Percentiles rank a stretch among this genome's conserved stretches.
Conservation (phyloP, 2,797 vertebrate species). For the Characodon lateralis region DNA sequence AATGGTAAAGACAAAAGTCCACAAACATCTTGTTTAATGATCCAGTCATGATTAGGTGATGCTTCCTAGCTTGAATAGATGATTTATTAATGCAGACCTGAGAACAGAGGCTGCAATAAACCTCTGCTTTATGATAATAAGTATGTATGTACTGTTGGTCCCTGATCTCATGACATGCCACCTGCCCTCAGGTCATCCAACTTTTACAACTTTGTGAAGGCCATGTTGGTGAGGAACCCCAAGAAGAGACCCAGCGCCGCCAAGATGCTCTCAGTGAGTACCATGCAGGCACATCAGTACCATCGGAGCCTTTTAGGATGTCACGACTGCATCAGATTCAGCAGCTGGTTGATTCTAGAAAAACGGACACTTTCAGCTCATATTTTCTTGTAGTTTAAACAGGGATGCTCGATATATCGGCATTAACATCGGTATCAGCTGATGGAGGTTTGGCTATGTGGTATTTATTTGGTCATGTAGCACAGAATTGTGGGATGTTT, state of each 20-base stretch:
- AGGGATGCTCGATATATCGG: too few relatives aligned
- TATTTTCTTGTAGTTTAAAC: too few relatives aligned
- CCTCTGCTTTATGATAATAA: too few relatives aligned
- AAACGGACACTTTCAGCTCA: too few relatives aligned
- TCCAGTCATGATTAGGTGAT: neutral
- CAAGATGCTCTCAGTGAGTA: conserved; percentile 88
- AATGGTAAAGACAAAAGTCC: conserved; percentile 78
- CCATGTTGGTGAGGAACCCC: conserved; percentile 88
- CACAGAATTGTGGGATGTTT: too few relatives aligned
- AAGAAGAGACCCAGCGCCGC: conserved; percentile 88
- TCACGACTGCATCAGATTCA: neutral
- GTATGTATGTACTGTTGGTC: neutral
- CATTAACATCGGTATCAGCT: too few relatives aligned
- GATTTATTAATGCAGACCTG: too few relatives aligned
- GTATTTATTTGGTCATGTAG: too few relatives aligned
- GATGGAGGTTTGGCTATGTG: too few relatives aligned
- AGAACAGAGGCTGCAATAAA: too few relatives aligned
- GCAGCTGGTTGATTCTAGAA: neutral
- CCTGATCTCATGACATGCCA: neutral
- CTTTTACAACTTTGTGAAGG: conserved; percentile 90
- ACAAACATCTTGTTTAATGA: neutral
- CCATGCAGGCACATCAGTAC: neutral
- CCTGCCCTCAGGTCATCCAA: conserved; percentile 78
- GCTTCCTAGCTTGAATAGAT: too few relatives aligned
- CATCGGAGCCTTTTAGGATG: accelerated